These are phyloP conservation scores for Scelioninae gen. 2 DNA, from an alignment of 2,888 invertebrate species.

Conservation along the genomic window DNA sequence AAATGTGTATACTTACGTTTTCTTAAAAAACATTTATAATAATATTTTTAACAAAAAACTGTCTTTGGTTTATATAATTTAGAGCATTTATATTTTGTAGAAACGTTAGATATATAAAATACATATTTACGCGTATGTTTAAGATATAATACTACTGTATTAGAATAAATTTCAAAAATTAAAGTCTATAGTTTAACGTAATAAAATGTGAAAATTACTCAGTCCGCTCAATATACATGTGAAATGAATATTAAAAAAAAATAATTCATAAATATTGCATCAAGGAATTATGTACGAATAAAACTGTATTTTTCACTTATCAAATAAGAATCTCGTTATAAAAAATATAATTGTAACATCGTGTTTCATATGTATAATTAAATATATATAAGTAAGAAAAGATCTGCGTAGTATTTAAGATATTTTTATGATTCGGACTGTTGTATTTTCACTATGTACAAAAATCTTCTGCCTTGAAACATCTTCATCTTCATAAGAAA, in stretches of 20 bases:
- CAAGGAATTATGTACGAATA: not conserved
- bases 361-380: constrained; percentile 27
- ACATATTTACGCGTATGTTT: constrained; percentile 6
- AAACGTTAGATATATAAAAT: no score
- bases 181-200: constrained; percentile 5
- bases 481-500: constrained; percentile 65
- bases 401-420: constrained; percentile 54
- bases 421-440: constrained; percentile 69
- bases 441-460: constrained; percentile 64
- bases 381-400: constrained; percentile 17
- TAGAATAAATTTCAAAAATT: constrained; percentile 8
- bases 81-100: constrained; percentile 26
- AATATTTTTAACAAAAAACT: not conserved
- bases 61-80: constrained; percentile 13
- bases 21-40: constrained; percentile 5
- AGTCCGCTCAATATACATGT: not conserved
- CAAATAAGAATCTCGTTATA: constrained; percentile 22
- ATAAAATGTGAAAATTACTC: constrained; percentile 12
- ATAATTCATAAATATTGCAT: not conserved
- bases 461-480: constrained; percentile 61
- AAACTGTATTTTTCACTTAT: constrained; percentile 13
- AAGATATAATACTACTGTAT: constrained; percentile 1
- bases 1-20: not conserved
- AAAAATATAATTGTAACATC: constrained; percentile 8
- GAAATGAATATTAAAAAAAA: constrained; percentile 13